Percentiles rank a stretch among this genome's conserved stretches.
Conservation (phyloP, 2,113 vertebrate species). For the Epinephelus lanceolatus region DNA sequence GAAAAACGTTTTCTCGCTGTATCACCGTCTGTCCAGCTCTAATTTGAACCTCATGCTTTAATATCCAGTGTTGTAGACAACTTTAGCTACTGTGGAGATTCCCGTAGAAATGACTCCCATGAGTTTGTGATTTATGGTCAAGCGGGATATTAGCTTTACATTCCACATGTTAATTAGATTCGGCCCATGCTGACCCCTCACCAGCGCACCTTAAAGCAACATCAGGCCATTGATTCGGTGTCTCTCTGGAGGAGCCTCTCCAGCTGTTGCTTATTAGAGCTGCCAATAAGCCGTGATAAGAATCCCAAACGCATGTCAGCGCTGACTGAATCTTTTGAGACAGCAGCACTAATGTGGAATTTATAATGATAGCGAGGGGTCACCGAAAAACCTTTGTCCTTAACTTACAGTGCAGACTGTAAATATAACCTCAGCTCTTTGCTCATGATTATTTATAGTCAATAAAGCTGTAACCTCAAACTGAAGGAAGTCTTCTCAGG, state of each 20-base stretch:
- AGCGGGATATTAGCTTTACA: slow-evolving; percentile 13
- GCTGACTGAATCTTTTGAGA: slow-evolving; percentile 1
- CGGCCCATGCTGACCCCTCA: slow-evolving; percentile 2
- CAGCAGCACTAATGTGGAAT: slow-evolving; percentile 9
- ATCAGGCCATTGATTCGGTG: slow-evolving; percentile 8
- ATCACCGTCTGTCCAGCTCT: slow-evolving; percentile 6
- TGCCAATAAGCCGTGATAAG: slow-evolving; percentile 25
- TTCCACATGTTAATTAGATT: slow-evolving; percentile 58
- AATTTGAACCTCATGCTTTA: slow-evolving; percentile 41
- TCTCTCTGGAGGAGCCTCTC: slow-evolving; percentile 11
- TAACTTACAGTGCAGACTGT: background rate
- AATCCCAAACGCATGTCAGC: slow-evolving; percentile 8
- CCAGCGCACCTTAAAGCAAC: background rate
- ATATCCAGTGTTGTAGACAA: slow-evolving; percentile 8
- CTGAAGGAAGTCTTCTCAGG: background rate
- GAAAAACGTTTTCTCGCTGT: slow-evolving; percentile 3
- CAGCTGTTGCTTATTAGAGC: slow-evolving; percentile 25
- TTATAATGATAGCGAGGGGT: background rate
- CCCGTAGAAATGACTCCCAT: slow-evolving; percentile 16
- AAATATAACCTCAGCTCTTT: slow-evolving; percentile 19
- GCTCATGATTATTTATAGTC: slow-evolving; percentile 5
- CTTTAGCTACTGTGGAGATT: slow-evolving; percentile 35
- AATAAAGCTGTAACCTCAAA: background rate
- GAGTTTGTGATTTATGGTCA: slow-evolving; percentile 40
- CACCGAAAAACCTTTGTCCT: slow-evolving; percentile 5